Evolutionary conservation across 2,888 invertebrate genomes (phyloP), one percentile per base, ranked within the genome.

Genomic region (Clepsis dumicolana): DNA sequence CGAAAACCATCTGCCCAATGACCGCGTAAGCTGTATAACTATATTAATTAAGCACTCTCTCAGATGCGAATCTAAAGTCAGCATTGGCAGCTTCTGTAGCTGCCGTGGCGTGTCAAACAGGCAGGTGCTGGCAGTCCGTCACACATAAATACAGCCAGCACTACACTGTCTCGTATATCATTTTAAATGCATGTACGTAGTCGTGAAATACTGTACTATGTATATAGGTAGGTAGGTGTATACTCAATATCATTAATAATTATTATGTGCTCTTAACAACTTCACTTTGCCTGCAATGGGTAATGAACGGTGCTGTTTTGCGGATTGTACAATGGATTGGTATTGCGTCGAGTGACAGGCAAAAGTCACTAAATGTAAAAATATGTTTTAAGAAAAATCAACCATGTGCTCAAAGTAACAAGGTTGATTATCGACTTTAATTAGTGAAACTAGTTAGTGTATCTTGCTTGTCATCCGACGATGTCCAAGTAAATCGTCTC

Each of bases 111-210:
- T 44, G 32, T 35, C 60, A 10, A 38, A 10, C 57, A 18, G 73
- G 74, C 85, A 86, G 80, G 77, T 83, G 85, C 75, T 78, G 75
- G 77, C 75, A 77, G 70, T 67, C 72, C 67, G 70, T 77, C 78
- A 68, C 69, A 72, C 70, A 80, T 81, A 80, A 81, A 84, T 87
- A 79, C 78, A 72, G 64, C 21, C 24, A 74, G 63, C 48, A 72
- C 70, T 82, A 44, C 16, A 8, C 80, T 81, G 79, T 63, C 25
- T 72, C 71, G 38, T 67, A 71, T 63, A 27, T 52, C 27, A 52
- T 25, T 52, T 7, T 25, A 8, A 25, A 24, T 27, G 52, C 21
- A 52, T n/a, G 14, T 27, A n/a, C 21, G 21, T 12, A 52, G 16
- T n/a, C 25, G 16, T 10, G n/a, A n/a, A n/a, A n/a, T 44, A 16